phyloP scores from a whole-genome alignment of 2,888 invertebrate species.

The Acanthosepion pharaonis region DNA sequence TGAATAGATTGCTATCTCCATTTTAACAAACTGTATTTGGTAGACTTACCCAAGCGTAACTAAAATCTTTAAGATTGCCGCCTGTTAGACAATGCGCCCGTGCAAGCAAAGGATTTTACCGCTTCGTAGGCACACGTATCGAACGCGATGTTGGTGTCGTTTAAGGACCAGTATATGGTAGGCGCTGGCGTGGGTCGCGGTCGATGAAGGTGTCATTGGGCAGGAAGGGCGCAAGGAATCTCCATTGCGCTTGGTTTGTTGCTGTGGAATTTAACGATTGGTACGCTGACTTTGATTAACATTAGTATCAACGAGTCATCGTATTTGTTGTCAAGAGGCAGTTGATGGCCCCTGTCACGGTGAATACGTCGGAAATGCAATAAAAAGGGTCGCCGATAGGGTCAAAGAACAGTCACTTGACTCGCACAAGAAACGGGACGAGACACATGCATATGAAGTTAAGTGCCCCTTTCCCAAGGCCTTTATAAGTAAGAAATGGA shows the following conservation, averaged over 20 bases:
- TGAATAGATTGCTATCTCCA: not conserved
- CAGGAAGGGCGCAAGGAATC: not conserved
- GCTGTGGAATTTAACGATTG: not conserved
- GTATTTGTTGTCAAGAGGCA: slow-evolving; percentile 20
- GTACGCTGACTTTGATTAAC: not conserved
- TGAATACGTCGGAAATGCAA: not conserved
- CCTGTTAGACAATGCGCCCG: not conserved
- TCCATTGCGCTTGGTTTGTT: not conserved
- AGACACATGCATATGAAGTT: not conserved
- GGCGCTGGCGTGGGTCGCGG: not conserved
- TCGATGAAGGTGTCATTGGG: not conserved
- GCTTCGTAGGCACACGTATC: not conserved
- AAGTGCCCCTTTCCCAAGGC: not conserved
- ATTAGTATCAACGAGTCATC: slow-evolving; percentile 8
- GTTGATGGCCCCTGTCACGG: not conserved
- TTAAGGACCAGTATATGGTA: not conserved
- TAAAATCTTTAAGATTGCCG: not conserved
- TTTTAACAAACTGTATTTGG: not conserved
- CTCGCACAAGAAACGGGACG: not conserved
- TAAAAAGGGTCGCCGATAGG: not conserved
- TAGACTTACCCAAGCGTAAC: not conserved
- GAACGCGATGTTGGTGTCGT: not conserved
- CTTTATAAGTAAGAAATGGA: not conserved
- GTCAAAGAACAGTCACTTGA: not conserved
- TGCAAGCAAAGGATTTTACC: not conserved